A percentile compares a stretch with the other conserved stretches of the same genome.
These are phyloP conservation scores for Orgyia antiqua DNA, from an alignment of 2,888 invertebrate genomes.

Conservation along the genomic window DNA sequence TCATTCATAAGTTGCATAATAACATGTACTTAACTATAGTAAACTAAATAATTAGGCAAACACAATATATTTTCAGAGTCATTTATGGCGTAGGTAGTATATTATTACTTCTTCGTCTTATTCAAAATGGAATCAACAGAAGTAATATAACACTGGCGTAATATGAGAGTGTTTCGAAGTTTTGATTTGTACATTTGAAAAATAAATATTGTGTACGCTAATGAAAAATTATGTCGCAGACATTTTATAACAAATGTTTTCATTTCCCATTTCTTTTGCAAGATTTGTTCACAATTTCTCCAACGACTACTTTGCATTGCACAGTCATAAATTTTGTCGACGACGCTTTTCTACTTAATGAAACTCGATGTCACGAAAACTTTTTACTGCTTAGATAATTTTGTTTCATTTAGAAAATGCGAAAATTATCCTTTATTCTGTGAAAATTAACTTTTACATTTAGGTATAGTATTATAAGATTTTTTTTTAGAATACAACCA, in stretches of 20 bases:
- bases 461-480: too few species aligned
- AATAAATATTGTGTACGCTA: constrained; percentile 21
- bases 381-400: constrained; percentile 39
- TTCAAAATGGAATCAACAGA: too few species aligned
- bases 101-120: too few species aligned
- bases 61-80: too few species aligned
- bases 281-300: constrained; percentile 53
- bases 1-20: too few species aligned
- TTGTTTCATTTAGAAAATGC: constrained; percentile 25
- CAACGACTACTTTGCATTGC: constrained; percentile 48
- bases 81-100: too few species aligned
- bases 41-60: too few species aligned
- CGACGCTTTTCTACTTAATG: constrained; percentile 50
- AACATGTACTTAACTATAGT: too few species aligned
- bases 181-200: constrained; percentile 8
- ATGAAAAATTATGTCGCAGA: constrained; percentile 40
- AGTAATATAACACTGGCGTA: too few species aligned
- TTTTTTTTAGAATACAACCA: too few species aligned
- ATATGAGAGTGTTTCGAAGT: too few species aligned
- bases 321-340: constrained; percentile 45
- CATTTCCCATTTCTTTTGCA: constrained; percentile 42
- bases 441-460: background rate
- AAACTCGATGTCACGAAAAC: constrained; percentile 51
- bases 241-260: constrained; percentile 45
- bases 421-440: constrained; percentile 6